A percentile compares a stretch with the other conserved stretches of the same genome.
Evolutionary conservation across 2,888 invertebrate species (phyloP).

Genomic region (Prosopocoilus inquinatus): DNA sequence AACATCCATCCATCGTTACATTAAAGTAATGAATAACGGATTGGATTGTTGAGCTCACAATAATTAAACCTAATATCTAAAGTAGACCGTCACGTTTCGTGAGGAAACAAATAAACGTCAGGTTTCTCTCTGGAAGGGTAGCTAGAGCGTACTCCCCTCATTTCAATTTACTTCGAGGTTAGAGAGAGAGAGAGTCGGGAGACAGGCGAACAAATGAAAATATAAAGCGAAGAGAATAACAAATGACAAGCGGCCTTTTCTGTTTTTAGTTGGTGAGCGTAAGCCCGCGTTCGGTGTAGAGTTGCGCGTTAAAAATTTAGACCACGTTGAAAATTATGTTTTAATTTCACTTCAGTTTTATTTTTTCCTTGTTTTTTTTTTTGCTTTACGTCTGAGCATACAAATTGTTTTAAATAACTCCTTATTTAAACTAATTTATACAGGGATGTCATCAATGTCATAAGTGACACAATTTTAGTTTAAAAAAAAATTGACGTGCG

Average conservation of each 20-base stretch:
- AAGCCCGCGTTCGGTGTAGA: not conserved
- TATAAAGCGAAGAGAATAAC: slow-evolving; percentile 30
- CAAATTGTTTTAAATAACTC: no score
- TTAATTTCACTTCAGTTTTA: no score
- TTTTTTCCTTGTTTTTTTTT: no score
- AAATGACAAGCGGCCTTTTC: slow-evolving; percentile 27
- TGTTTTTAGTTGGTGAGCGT: slow-evolving; percentile 4
- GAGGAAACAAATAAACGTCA: slow-evolving; percentile 31
- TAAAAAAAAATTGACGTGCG: no score
- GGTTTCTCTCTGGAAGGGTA: not conserved
- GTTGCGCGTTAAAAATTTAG: not conserved
- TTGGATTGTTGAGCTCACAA: slow-evolving; percentile 10
- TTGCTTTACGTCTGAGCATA: no score
- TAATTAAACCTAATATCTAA: slow-evolving; percentile 32
- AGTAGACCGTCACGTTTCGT: slow-evolving; percentile 29
- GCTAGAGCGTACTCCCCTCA: slow-evolving; percentile 8
- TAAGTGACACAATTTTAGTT: no score
- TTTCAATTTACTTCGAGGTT: slow-evolving; percentile 10
- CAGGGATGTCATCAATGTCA: no score
- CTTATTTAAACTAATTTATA: no score
- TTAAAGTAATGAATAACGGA: slow-evolving; percentile 14
- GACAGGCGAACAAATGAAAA: slow-evolving; percentile 24
- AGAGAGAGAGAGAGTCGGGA: not conserved
- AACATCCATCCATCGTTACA: not conserved
- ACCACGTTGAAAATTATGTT: no score